Evolutionary conservation across 2,797 vertebrate species (phyloP).

Genomic region (Enteromius radiatus): DNA sequence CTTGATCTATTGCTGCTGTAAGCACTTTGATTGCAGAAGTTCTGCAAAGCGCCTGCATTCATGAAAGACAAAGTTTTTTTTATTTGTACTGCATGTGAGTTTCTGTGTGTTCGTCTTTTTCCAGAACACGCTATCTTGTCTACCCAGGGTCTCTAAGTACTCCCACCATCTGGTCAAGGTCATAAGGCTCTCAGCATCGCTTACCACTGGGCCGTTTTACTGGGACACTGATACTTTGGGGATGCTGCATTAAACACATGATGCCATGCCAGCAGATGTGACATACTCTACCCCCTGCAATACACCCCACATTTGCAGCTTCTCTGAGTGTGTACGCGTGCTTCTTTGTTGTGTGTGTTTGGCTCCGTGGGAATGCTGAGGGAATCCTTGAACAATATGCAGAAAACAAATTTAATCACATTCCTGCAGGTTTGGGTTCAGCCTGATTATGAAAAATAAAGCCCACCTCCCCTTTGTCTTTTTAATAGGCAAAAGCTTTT

Average conservation of each 20-base stretch:
- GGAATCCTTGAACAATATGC: slow-evolving; percentile 65
- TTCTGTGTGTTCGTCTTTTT: slow-evolving; percentile 56
- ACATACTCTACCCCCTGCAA: slow-evolving; percentile 17
- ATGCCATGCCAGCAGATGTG: slow-evolving; percentile 39
- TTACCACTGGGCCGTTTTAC: slow-evolving; percentile 64
- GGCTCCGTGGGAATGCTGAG: slow-evolving; percentile 36
- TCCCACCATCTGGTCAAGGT: slow-evolving; percentile 71
- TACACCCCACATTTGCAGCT: background rate
- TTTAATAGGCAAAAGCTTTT: slow-evolving; percentile 67
- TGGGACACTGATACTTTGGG: slow-evolving; percentile 61
- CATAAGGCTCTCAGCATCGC: slow-evolving; percentile 68
- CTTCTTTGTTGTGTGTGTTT: background rate
- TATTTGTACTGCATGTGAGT: slow-evolving; percentile 54
- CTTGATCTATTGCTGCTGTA: background rate
- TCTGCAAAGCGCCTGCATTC: background rate
- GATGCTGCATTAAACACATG: slow-evolving; percentile 59
- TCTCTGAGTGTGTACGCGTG: slow-evolving; percentile 54
- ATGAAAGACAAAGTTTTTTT: background rate
- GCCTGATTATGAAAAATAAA: slow-evolving; percentile 68
- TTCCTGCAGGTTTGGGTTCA: slow-evolving; percentile 65
- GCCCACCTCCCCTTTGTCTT: slow-evolving; percentile 48
- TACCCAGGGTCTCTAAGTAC: slow-evolving; percentile 62
- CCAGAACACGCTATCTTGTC: slow-evolving; percentile 38
- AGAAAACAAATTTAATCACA: slow-evolving; percentile 73
- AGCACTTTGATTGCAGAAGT: background rate